phyloP scores from a whole-genome alignment of 2,888 invertebrate genomes.

The Eupeodes latifasciatus region DNA sequence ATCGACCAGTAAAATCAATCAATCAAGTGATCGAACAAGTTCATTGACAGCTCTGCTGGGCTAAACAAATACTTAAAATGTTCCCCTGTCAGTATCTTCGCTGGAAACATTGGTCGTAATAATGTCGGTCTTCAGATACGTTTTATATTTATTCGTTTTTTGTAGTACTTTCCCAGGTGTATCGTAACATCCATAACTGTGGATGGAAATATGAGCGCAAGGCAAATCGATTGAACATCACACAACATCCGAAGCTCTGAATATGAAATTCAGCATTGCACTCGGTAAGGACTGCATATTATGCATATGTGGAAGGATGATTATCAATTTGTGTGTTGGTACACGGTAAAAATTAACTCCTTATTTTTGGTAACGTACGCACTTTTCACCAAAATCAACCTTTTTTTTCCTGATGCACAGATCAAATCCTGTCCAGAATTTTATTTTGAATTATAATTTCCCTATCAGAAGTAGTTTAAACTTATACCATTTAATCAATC shows the following conservation, averaged over 20 bases:
- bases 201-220: slow-evolving; percentile 58
- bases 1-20: slow-evolving; percentile 68
- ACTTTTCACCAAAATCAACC: no score
- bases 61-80: slow-evolving; percentile 72
- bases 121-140: neutral
- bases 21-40: slow-evolving; percentile 72
- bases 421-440: no score
- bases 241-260: slow-evolving; percentile 44
- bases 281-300: slow-evolving; percentile 1
- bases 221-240: slow-evolving; percentile 62
- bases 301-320: slow-evolving; percentile 49
- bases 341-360: neutral
- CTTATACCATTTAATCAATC: no score
- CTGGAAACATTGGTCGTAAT: slow-evolving; percentile 68
- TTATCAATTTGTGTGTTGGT: slow-evolving; percentile 25
- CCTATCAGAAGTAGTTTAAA: no score
- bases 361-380: no score
- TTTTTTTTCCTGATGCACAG: no score
- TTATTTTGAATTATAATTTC: no score
- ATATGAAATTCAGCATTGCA: slow-evolving; percentile 52
- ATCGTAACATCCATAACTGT: slow-evolving; percentile 21
- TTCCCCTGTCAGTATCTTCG: slow-evolving; percentile 69
- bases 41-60: slow-evolving; percentile 72
- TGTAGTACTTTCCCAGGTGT: slow-evolving; percentile 28
- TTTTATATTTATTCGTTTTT: neutral